phyloP scores from a whole-genome alignment of 2,888 invertebrate species.

The Hybos culiciformis region DNA sequence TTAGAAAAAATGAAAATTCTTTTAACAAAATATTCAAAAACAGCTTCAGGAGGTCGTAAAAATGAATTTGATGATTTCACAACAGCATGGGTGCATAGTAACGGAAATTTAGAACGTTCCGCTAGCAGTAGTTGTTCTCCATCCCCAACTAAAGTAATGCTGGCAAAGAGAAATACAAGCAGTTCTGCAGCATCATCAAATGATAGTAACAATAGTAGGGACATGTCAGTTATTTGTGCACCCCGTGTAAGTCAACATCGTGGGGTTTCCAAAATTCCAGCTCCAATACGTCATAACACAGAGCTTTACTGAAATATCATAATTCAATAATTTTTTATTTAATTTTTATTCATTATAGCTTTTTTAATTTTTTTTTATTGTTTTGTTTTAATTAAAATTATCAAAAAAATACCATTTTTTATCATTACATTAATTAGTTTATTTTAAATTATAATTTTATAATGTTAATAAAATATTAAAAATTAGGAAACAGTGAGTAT shows the following conservation, averaged over 20 bases:
- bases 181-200: slow-evolving; percentile 33
- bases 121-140: slow-evolving; percentile 40
- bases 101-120: slow-evolving; percentile 49
- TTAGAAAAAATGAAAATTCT: slow-evolving; percentile 61
- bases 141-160: slow-evolving; percentile 25
- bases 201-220: slow-evolving; percentile 29
- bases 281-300: slow-evolving; percentile 32
- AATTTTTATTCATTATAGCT: too few species aligned
- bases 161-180: slow-evolving; percentile 27
- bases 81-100: slow-evolving; percentile 58
- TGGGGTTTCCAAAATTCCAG: slow-evolving; percentile 33
- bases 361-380: too few species aligned
- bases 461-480: too few species aligned
- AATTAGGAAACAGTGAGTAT: too few species aligned
- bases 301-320: slow-evolving; percentile 32
- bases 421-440: too few species aligned
- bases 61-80: slow-evolving; percentile 49
- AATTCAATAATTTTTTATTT: too few species aligned
- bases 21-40: slow-evolving; percentile 42
- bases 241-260: slow-evolving; percentile 27
- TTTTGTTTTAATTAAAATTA: too few species aligned
- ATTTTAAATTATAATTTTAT: too few species aligned
- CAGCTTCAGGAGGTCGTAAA: slow-evolving; percentile 23
- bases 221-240: slow-evolving; percentile 20
- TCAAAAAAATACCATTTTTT: too few species aligned